phyloP scores from a whole-genome alignment of 2,797 vertebrate genomes.

The Tenualosa thibaudeaui region DNA sequence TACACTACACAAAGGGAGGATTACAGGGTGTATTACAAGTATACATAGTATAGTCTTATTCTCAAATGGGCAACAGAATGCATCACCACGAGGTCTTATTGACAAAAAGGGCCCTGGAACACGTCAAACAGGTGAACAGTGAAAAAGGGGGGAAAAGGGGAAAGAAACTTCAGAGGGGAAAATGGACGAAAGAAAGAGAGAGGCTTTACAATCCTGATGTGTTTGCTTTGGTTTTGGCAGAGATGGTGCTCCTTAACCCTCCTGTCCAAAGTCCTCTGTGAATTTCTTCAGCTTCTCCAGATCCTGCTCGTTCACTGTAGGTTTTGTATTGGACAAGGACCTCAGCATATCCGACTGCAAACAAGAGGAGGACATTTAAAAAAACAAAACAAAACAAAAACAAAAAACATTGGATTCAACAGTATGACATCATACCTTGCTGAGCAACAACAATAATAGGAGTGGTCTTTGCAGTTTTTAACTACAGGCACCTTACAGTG shows the following conservation, averaged over 20 bases:
- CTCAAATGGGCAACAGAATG: constrained; percentile 15
- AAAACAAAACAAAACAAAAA: neutral
- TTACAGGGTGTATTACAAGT: neutral
- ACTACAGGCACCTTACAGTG: neutral
- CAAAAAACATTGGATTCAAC: neutral
- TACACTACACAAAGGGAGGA: neutral
- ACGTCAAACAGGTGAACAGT: neutral
- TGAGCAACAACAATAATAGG: neutral
- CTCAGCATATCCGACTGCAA: constrained; percentile 88
- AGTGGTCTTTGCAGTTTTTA: neutral
- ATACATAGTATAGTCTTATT: constrained; percentile 17
- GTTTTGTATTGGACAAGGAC: constrained; percentile 85
- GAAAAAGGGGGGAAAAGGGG: neutral
- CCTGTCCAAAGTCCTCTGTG: constrained; percentile 98
- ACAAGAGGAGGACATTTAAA: constrained; percentile 24
- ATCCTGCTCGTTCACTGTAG: constrained; percentile 96
- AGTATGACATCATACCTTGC: neutral
- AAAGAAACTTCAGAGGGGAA: neutral
- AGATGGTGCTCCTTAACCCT: constrained; percentile 79
- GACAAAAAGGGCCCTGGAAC: neutral
- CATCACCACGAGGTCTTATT: constrained; percentile 7
- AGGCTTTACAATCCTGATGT: constrained; percentile 58
- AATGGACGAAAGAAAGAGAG: constrained; percentile 25
- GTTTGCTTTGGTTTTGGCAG: constrained; percentile 68
- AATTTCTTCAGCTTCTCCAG: constrained; percentile 95